Percentiles rank a stretch among this genome's conserved stretches.
phyloP scores from a whole-genome alignment of 2,113 vertebrate genomes.

The Microtus montanus region DNA sequence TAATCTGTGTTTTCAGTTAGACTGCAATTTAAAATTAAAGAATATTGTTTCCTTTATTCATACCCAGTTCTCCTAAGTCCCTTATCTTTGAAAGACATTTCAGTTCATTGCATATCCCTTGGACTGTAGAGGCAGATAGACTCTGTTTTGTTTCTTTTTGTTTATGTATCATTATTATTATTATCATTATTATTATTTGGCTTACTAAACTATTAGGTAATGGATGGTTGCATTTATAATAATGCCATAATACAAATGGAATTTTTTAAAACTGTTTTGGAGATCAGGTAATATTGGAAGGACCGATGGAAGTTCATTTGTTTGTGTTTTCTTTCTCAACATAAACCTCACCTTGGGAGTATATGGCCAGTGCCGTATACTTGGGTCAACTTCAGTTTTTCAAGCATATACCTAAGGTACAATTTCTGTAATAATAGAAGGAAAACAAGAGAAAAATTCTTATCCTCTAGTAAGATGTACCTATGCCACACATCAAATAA shows the following conservation, averaged over 20 bases:
- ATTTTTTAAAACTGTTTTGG: not conserved
- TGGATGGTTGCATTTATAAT: not conserved
- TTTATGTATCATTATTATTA: no score
- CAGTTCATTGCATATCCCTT: not conserved
- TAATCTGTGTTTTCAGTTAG: not conserved
- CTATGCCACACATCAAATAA: not conserved
- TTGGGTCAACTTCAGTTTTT: not conserved
- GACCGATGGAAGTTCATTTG: not conserved
- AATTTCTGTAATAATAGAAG: not conserved
- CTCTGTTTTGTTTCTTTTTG: not conserved
- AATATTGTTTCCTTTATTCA: not conserved
- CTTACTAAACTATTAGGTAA: not conserved
- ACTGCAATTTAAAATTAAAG: conserved; percentile 20
- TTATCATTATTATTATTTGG: no score
- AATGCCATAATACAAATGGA: not conserved
- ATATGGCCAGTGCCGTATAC: not conserved
- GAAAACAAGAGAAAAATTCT: not conserved
- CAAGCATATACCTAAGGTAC: not conserved
- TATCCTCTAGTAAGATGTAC: not conserved
- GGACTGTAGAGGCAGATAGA: not conserved
- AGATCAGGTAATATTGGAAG: not conserved
- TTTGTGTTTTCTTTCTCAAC: not conserved
- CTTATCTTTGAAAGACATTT: not conserved
- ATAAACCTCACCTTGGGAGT: not conserved
- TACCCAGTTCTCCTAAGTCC: not conserved